phyloP scores from a whole-genome alignment of 2,888 invertebrate genomes.

The Leptothorax acervorum region DNA sequence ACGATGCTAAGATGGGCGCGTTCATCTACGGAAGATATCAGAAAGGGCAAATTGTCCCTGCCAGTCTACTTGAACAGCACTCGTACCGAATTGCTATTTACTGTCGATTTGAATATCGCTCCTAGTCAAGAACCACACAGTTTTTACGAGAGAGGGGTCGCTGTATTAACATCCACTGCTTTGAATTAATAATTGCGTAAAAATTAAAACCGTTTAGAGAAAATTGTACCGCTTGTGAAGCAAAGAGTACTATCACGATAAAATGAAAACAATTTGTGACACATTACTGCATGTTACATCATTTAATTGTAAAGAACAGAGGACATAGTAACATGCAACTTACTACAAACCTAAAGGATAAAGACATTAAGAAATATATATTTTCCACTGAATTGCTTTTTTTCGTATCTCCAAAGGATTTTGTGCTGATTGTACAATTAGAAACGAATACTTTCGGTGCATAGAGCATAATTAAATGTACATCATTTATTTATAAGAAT shows the following conservation, averaged over 20 bases:
- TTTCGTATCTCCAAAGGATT: constrained; percentile 15
- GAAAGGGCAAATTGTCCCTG: constrained; percentile 91
- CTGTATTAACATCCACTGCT: constrained; percentile 96
- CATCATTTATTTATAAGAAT: constrained; percentile 49
- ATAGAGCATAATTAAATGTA: constrained; percentile 56
- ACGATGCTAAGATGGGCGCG: constrained; percentile 96
- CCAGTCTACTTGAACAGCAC: constrained; percentile 99
- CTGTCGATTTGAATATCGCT: constrained; percentile 96
- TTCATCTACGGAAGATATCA: constrained; percentile 86
- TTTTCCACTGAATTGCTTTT: constrained; percentile 48
- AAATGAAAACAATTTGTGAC: background rate
- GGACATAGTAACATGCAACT: constrained; percentile 11
- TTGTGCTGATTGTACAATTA: constrained; percentile 44
- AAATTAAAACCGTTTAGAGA: constrained; percentile 31
- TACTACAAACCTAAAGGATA: constrained; percentile 8
- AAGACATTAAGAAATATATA: constrained; percentile 37
- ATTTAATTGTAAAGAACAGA: constrained; percentile 42
- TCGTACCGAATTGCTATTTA: constrained; percentile 97
- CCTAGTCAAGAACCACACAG: constrained; percentile 97
- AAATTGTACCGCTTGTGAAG: constrained; percentile 36
- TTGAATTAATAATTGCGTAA: constrained; percentile 88
- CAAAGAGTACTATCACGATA: constrained; percentile 33
- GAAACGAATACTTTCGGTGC: constrained; percentile 23
- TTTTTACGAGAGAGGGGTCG: constrained; percentile 99
- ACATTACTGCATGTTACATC: constrained; percentile 26